phyloP scores from a whole-genome alignment of 2,113 vertebrate species.

The Brachyhypopomus occidentalis region DNA sequence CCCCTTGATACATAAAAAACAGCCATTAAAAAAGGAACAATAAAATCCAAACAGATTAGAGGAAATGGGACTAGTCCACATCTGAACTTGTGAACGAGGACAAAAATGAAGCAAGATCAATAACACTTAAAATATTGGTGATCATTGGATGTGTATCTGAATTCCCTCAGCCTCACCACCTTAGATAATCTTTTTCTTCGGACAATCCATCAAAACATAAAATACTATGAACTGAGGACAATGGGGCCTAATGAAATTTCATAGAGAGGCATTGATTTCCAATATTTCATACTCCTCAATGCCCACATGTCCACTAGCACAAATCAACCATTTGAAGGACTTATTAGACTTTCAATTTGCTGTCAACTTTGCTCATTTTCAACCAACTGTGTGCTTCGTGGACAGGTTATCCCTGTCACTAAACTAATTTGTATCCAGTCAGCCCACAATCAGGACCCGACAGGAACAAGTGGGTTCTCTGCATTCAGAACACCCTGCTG shows the following conservation, averaged over 20 bases:
- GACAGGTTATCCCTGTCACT: constrained; percentile 90
- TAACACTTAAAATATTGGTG: constrained; percentile 73
- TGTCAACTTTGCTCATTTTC: constrained; percentile 96
- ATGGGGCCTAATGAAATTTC: constrained; percentile 90
- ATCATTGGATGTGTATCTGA: constrained; percentile 75
- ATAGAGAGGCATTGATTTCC: constrained; percentile 94
- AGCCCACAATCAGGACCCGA: constrained; percentile 81
- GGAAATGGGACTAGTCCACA: constrained; percentile 57
- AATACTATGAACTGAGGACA: constrained; percentile 85
- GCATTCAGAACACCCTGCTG: constrained; percentile 37
- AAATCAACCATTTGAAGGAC: constrained; percentile 91
- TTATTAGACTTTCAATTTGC: constrained; percentile 94
- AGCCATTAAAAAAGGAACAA: constrained; percentile 67
- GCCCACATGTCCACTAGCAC: constrained; percentile 81
- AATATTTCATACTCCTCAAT: constrained; percentile 88
- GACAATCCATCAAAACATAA: constrained; percentile 95
- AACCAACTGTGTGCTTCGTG: constrained; percentile 83
- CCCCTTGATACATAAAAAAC: constrained; percentile 72
- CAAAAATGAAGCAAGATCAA: constrained; percentile 73
- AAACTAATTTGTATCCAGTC: constrained; percentile 94
- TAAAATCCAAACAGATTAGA: constrained; percentile 60
- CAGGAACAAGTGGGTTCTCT: constrained; percentile 67
- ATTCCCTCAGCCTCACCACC: constrained; percentile 68
- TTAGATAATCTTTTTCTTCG: constrained; percentile 78
- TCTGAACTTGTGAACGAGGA: constrained; percentile 61